Percentiles rank a stretch among this genome's conserved stretches.
Evolutionary conservation across 2,113 vertebrate genomes (phyloP).

Genomic region (Tragulus kanchil): DNA sequence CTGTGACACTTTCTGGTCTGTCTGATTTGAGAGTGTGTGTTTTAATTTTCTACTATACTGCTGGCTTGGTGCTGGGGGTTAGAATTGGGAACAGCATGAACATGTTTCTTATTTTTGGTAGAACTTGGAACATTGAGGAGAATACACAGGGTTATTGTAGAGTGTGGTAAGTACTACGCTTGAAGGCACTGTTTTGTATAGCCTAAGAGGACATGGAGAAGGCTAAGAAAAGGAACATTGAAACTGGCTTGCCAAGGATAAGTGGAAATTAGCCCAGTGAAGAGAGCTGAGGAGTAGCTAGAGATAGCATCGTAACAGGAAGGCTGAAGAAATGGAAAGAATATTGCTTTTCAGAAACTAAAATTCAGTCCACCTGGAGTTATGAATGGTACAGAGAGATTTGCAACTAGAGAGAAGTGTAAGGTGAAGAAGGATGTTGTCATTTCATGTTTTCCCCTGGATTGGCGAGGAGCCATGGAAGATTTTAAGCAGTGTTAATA

Average conservation of each 20-base stretch:
- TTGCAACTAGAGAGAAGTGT: background rate
- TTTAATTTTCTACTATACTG: slow-evolving; percentile 10
- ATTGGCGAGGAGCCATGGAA: background rate
- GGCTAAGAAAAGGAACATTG: background rate
- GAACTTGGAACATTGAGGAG: background rate
- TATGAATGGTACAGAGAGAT: background rate
- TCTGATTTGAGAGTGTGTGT: background rate
- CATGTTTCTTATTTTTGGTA: background rate
- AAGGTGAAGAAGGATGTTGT: background rate
- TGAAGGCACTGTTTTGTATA: background rate
- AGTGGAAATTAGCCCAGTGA: background rate
- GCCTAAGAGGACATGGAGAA: background rate
- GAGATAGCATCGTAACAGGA: background rate
- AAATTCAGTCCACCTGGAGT: background rate
- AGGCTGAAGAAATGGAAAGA: slow-evolving; percentile 39
- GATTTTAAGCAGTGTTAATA: background rate
- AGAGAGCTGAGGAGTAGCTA: background rate
- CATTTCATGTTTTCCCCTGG: background rate
- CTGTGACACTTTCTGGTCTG: background rate
- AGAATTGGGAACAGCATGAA: background rate
- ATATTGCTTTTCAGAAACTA: background rate
- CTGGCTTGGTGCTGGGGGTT: background rate
- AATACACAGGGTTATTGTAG: background rate
- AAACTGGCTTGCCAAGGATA: background rate
- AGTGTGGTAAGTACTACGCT: background rate